Evolutionary conservation across 2,888 invertebrate species (phyloP).

Genomic region (Isotomurus palustris): DNA sequence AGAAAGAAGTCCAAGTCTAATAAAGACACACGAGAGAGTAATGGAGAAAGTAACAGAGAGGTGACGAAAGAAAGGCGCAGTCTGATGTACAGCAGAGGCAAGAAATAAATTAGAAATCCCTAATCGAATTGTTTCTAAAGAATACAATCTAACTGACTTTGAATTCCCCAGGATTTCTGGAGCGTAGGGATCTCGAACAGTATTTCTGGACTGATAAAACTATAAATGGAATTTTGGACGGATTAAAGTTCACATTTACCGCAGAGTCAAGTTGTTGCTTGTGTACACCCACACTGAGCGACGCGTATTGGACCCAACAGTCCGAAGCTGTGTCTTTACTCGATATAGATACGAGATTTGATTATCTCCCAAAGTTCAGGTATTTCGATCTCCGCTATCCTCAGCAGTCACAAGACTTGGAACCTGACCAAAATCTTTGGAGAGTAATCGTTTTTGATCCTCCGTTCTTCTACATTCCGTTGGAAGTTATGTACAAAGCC

Average conservation of each 20-base stretch:
- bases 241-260: constrained; percentile 33
- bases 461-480: constrained; percentile 42
- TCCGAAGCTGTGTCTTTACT: constrained; percentile 35
- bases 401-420: constrained; percentile 9
- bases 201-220: constrained; percentile 44
- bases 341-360: constrained; percentile 42
- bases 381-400: constrained; percentile 41
- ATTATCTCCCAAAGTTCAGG: constrained; percentile 39
- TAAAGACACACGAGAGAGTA: background rate
- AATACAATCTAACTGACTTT: background rate
- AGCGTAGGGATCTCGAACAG: constrained; percentile 40
- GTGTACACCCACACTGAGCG: constrained; percentile 38
- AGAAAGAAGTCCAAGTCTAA: background rate
- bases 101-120: no score
- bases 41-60: background rate
- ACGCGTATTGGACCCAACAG: constrained; percentile 34
- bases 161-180: constrained; percentile 24
- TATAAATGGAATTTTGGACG: constrained; percentile 29
- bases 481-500: constrained; percentile 34
- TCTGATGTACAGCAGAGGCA: background rate
- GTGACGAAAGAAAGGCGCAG: background rate
- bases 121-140: no score
- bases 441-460: constrained; percentile 42
- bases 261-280: constrained; percentile 39
- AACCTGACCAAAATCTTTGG: constrained; percentile 31